Evolutionary conservation across 2,797 vertebrate genomes (phyloP).

Genomic region (Morus bassanus): DNA sequence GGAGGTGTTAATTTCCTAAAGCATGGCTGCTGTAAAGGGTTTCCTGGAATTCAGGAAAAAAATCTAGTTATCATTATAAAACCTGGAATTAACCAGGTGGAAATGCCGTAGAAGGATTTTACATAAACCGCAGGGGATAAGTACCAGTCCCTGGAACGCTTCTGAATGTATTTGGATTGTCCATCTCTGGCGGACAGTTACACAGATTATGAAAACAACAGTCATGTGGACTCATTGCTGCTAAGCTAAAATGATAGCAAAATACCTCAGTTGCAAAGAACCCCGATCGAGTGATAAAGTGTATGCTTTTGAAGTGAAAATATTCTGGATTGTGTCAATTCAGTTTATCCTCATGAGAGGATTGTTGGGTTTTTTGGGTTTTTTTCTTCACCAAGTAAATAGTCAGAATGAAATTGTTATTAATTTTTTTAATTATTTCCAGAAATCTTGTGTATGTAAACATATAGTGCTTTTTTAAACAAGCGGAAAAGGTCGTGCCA

Average conservation of each 20-base stretch:
- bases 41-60: background rate
- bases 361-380: accelerated
- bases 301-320: slow-evolving; percentile 11
- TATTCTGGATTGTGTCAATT: background rate
- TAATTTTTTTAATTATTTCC: slow-evolving; percentile 55
- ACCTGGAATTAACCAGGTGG: background rate
- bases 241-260: background rate
- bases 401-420: slow-evolving; percentile 46
- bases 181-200: background rate
- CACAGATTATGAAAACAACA: accelerated
- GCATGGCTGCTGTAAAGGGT: background rate
- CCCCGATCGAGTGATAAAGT: background rate
- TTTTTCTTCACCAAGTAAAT: slow-evolving; percentile 19
- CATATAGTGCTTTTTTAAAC: background rate
- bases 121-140: accelerated
- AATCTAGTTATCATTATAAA: background rate
- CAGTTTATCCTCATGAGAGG: background rate
- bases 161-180: background rate
- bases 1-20: background rate
- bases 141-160: background rate
- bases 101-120: background rate
- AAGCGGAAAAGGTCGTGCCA: accelerated
- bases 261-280: background rate
- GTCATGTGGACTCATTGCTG: background rate
- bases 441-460: slow-evolving; percentile 26